Evolutionary conservation across 2,797 vertebrate species (phyloP).

Genomic region (Enteromius mattozi): DNA sequence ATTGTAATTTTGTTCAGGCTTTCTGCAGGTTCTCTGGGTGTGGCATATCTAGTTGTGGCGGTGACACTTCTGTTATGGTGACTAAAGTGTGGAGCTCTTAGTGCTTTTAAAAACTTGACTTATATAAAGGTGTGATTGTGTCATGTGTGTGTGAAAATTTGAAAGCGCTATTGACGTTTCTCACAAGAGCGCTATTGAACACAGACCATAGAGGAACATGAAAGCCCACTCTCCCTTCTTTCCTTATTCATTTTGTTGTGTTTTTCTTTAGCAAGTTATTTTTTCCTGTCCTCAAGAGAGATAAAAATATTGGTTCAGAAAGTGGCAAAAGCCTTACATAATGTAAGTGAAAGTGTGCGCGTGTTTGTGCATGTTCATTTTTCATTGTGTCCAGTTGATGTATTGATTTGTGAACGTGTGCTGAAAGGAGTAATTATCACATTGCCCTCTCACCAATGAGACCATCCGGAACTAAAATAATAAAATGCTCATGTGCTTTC

Average conservation of each 20-base stretch:
- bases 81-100: slow-evolving; percentile 38
- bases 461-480: slow-evolving; percentile 17
- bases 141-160: slow-evolving; percentile 41
- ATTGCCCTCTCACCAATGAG: background rate
- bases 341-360: background rate
- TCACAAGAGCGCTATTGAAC: slow-evolving; percentile 32
- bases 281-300: slow-evolving; percentile 10
- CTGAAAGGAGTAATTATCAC: slow-evolving; percentile 24
- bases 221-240: slow-evolving; percentile 44
- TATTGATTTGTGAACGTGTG: slow-evolving; percentile 30
- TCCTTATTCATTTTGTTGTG: slow-evolving; percentile 44
- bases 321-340: background rate
- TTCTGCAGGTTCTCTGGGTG: slow-evolving; percentile 29
- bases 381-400: slow-evolving; percentile 14
- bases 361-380: slow-evolving; percentile 6
- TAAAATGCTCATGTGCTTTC: slow-evolving; percentile 18
- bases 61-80: slow-evolving; percentile 31
- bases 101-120: slow-evolving; percentile 47
- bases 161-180: slow-evolving; percentile 43
- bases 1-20: background rate
- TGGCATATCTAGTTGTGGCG: background rate
- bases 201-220: slow-evolving; percentile 24
- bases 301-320: slow-evolving; percentile 9
- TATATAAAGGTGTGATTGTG: slow-evolving; percentile 38
- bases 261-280: slow-evolving; percentile 18